A percentile compares a stretch with the other conserved stretches of the same genome.
phyloP scores from a whole-genome alignment of 1,140 invertebrate species.

The Achatina immaculata region DNA sequence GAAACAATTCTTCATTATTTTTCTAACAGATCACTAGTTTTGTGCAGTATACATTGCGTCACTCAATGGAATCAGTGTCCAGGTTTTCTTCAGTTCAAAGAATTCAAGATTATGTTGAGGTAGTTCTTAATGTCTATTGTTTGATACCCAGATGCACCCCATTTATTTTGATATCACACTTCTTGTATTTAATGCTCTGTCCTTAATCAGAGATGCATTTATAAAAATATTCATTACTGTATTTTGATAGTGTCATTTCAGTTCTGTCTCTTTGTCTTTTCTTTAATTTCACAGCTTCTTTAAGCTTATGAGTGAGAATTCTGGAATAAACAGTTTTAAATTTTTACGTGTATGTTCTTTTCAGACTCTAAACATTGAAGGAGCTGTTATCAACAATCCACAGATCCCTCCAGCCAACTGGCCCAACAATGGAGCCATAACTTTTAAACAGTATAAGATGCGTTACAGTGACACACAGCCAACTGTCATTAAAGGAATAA shows the following conservation, averaged over 20 bases:
- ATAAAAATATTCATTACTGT: too few relatives aligned
- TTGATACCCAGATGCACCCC: too few relatives aligned
- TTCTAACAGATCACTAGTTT: conserved; percentile 72
- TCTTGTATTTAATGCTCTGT: too few relatives aligned
- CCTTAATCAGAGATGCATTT: too few relatives aligned
- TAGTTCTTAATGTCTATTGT: conserved; percentile 6
- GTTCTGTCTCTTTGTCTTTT: too few relatives aligned
- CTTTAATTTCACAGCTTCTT: too few relatives aligned
- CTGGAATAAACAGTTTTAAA: too few relatives aligned
- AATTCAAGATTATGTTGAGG: conserved; percentile 64
- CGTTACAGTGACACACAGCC: conserved; percentile 72
- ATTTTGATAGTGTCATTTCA: too few relatives aligned
- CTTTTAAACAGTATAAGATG: conserved; percentile 73
- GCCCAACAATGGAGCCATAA: conserved; percentile 74
- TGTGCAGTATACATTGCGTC: conserved; percentile 79
- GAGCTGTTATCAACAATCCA: conserved; percentile 13
- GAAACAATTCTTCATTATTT: not conserved
- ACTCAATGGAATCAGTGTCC: conserved; percentile 78
- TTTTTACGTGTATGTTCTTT: not conserved
- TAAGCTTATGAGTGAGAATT: too few relatives aligned
- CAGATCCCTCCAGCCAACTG: conserved; percentile 66
- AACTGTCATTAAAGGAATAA: conserved; percentile 73
- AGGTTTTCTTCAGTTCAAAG: conserved; percentile 79
- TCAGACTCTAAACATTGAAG: conserved; percentile 14
- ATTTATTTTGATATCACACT: too few relatives aligned